Evolutionary conservation across 2,888 invertebrate genomes (phyloP).

Genomic region (Pelosia muscerda): DNA sequence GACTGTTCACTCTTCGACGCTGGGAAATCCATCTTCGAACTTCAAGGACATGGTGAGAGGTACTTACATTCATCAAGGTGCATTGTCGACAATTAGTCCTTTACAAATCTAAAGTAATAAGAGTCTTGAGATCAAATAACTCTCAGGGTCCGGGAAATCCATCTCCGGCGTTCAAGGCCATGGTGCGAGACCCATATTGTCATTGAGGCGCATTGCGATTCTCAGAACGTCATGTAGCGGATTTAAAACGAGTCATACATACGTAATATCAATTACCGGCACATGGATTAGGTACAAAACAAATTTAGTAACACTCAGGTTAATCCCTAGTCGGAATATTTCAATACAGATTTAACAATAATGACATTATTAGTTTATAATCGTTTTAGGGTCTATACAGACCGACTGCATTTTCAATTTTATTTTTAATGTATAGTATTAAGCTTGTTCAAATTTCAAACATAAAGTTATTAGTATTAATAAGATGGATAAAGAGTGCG

Average conservation of each 20-base stretch:
- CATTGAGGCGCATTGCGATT: neutral
- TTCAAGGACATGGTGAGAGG: neutral
- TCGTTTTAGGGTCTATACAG: neutral
- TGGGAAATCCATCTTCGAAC: neutral
- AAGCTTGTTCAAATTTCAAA: no score
- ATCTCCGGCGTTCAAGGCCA: neutral
- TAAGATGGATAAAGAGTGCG: no score
- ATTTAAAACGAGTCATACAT: neutral
- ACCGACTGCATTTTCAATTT: neutral
- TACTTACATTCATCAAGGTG: neutral
- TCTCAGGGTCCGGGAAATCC: neutral
- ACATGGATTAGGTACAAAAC: constrained; percentile 12
- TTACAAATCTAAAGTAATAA: neutral
- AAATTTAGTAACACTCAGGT: constrained; percentile 4
- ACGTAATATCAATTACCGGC: neutral
- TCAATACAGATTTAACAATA: neutral
- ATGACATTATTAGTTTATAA: neutral
- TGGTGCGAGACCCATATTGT: neutral
- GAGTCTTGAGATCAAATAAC: neutral
- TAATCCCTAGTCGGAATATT: neutral
- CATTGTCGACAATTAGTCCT: neutral
- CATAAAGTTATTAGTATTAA: no score
- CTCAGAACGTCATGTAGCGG: neutral
- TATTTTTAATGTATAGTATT: neutral
- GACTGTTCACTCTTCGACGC: neutral